These are phyloP conservation scores for Pammene fasciana DNA, from an alignment of 2,888 invertebrate genomes.

Conservation along the genomic window DNA sequence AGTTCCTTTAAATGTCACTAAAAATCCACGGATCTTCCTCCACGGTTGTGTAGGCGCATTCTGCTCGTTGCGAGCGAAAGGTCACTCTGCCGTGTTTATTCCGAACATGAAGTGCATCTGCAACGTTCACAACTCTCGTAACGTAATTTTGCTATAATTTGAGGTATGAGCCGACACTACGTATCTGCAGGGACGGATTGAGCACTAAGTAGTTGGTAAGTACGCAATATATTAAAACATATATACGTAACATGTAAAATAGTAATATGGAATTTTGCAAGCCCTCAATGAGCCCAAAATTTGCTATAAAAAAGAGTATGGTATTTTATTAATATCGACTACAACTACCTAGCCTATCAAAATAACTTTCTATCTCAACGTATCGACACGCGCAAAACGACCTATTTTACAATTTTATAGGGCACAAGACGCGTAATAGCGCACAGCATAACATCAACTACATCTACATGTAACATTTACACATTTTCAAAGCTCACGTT, in stretches of 20 bases:
- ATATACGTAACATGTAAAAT: not conserved
- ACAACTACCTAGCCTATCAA: too few species aligned
- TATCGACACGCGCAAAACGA: too few species aligned
- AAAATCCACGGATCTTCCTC: conserved; percentile 34
- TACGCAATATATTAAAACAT: not conserved
- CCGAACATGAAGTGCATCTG: conserved; percentile 40
- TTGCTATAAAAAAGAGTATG: too few species aligned
- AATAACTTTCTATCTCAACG: too few species aligned
- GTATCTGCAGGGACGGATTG: conserved; percentile 25
- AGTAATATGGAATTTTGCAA: not conserved
- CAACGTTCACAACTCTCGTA: conserved; percentile 39
- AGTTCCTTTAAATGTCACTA: conserved; percentile 37
- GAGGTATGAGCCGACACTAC: conserved; percentile 28
- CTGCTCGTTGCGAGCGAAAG: conserved; percentile 34
- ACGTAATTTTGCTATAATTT: conserved; percentile 39
- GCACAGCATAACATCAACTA: not conserved
- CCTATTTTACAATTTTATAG: too few species aligned
- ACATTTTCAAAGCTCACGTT: too few species aligned
- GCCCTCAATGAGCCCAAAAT: too few species aligned
- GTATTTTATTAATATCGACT: too few species aligned
- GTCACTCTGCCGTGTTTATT: conserved; percentile 40
- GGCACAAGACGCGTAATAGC: too few species aligned
- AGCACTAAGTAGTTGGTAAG: not conserved
- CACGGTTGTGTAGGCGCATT: conserved; percentile 27
- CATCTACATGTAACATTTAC: not conserved